phyloP scores from a whole-genome alignment of 30 jellyfish, hydroid and myxozoan species.

The Aurelia aurita complex sp. Pacific region DNA sequence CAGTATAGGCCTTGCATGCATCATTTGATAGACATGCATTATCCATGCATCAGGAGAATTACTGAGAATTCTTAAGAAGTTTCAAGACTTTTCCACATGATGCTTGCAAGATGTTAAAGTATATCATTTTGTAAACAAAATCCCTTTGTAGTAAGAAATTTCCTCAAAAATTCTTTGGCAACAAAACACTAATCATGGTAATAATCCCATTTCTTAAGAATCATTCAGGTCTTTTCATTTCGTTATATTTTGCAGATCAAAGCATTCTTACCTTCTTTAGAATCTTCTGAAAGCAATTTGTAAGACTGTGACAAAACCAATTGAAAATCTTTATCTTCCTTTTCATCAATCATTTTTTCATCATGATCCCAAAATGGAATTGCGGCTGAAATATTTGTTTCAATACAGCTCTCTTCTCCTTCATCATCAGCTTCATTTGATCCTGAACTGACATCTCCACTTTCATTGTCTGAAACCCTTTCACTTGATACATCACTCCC shows the following conservation, averaged over 20 bases:
- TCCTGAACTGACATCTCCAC: constrained; percentile 67
- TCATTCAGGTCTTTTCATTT: too few species aligned
- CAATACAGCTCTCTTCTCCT: constrained; percentile 94
- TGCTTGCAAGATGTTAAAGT: too few species aligned
- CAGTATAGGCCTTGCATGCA: too few species aligned
- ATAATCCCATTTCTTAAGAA: too few species aligned
- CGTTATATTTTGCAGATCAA: background rate
- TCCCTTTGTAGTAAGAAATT: too few species aligned
- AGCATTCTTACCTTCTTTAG: constrained; percentile 21
- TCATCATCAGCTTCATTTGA: constrained; percentile 97
- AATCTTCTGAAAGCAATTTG: constrained; percentile 44
- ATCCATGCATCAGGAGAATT: too few species aligned
- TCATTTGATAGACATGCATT: too few species aligned
- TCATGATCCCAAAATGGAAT: constrained; percentile 93
- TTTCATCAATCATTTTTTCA: constrained; percentile 51
- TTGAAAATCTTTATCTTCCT: constrained; percentile 49
- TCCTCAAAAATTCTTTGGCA: too few species aligned
- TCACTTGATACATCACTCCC: constrained; percentile 48
- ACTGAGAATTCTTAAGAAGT: too few species aligned
- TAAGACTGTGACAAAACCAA: constrained; percentile 45
- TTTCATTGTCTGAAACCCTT: constrained; percentile 8
- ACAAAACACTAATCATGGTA: too few species aligned
- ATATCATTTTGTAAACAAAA: too few species aligned
- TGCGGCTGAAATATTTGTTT: constrained; percentile 47
- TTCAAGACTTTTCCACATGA: too few species aligned